These are phyloP conservation scores for Cyprinus carpio DNA, from an alignment of 2,113 vertebrate genomes.

Conservation along the genomic window DNA sequence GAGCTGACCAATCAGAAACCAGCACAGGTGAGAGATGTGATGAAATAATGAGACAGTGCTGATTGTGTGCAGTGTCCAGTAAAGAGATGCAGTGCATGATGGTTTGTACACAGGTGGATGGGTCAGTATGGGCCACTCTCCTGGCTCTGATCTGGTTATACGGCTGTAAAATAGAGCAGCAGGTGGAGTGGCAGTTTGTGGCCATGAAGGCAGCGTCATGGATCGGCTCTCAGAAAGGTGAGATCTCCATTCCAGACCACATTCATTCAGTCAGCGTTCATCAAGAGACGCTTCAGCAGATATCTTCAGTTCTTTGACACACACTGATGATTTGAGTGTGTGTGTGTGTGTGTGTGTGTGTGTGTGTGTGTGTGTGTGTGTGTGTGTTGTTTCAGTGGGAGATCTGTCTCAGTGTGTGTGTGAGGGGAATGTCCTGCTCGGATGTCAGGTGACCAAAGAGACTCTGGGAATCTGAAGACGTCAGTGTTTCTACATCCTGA, in stretches of 20 bases:
- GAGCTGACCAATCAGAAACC: slow-evolving; percentile 55
- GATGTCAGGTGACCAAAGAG: slow-evolving; percentile 47
- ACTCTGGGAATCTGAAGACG: slow-evolving; percentile 42
- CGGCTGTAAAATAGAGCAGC: slow-evolving; percentile 63
- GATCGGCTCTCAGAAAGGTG: slow-evolving; percentile 71
- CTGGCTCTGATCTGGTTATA: slow-evolving; percentile 84
- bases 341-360: too few species aligned
- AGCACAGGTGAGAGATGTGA: slow-evolving; percentile 60
- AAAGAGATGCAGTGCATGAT: slow-evolving; percentile 18
- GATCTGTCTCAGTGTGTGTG: slow-evolving; percentile 44
- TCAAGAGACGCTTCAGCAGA: not conserved
- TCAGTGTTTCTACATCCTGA: too few species aligned
- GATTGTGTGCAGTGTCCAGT: slow-evolving; percentile 3
- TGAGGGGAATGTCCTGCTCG: slow-evolving; percentile 45
- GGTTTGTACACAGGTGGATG: slow-evolving; percentile 62
- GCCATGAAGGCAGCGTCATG: slow-evolving; percentile 75
- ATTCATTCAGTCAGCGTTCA: not conserved
- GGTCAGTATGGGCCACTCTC: slow-evolving; percentile 77
- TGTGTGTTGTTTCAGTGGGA: slow-evolving; percentile 27
- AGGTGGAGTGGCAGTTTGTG: slow-evolving; percentile 77
- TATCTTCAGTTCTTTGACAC: too few species aligned
- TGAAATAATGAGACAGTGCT: slow-evolving; percentile 56
- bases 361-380: too few species aligned
- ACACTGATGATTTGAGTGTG: not conserved
- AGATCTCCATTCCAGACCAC: not conserved